A percentile compares a stretch with the other conserved stretches of the same genome.
phyloP scores from a whole-genome alignment of 1,140 invertebrate species.

The Drosophila bocqueti region DNA sequence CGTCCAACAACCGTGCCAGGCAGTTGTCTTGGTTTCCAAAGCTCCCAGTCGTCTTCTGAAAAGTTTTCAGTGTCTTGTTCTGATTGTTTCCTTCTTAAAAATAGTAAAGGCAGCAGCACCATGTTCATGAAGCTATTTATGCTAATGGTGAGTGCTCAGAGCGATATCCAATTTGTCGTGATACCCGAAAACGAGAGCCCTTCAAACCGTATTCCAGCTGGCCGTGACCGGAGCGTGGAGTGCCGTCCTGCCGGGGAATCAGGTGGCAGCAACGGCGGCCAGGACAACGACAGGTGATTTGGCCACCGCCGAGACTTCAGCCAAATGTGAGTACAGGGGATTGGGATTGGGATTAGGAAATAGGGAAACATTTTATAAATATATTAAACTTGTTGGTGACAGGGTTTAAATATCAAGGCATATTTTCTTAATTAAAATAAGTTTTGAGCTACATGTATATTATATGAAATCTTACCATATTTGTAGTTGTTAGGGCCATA shows the following conservation, averaged over 20 bases:
- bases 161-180: constrained; percentile 37
- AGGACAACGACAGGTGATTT: constrained; percentile 48
- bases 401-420: too few relatives aligned
- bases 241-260: constrained; percentile 15
- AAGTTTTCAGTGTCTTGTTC: constrained; percentile 19
- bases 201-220: constrained; percentile 34
- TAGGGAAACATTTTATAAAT: too few relatives aligned
- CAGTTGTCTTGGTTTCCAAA: constrained; percentile 61
- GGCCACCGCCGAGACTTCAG: constrained; percentile 70
- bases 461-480: too few relatives aligned
- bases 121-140: constrained; percentile 40
- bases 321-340: constrained; percentile 58
- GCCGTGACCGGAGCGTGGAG: constrained; percentile 34
- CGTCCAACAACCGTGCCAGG: constrained; percentile 61
- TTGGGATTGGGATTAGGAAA: background rate
- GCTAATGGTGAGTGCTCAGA: constrained; percentile 62
- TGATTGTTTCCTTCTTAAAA: constrained; percentile 30
- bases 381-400: too few relatives aligned
- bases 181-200: constrained; percentile 5
- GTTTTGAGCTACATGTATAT: too few relatives aligned
- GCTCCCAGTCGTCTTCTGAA: background rate
- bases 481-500: too few relatives aligned
- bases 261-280: constrained; percentile 15
- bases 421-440: too few relatives aligned
- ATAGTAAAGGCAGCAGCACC: constrained; percentile 7